phyloP scores from a whole-genome alignment of 2,797 vertebrate species.

The Channallabes apus region DNA sequence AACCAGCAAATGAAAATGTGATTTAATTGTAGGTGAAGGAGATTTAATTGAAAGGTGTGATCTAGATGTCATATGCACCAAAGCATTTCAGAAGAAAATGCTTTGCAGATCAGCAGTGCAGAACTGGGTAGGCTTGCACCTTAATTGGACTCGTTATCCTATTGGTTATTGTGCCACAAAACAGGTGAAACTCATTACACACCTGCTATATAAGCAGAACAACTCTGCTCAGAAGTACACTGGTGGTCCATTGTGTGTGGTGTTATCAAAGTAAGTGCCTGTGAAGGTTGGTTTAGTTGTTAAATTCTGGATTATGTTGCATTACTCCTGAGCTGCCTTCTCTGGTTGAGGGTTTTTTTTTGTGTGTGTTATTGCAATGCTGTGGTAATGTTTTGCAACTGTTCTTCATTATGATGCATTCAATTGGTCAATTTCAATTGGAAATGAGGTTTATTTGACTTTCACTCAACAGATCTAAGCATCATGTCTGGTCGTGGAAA shows the following conservation, averaged over 20 bases:
- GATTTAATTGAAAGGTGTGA: no score
- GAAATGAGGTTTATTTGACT: not conserved
- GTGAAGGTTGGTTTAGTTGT: not conserved
- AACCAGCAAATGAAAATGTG: not conserved
- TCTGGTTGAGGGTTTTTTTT: no score
- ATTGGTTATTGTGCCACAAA: not conserved
- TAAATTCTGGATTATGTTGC: not conserved
- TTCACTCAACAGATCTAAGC: not conserved
- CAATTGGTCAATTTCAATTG: not conserved
- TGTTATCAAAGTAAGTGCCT: not conserved
- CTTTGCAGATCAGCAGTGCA: not conserved
- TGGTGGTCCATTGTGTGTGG: no score
- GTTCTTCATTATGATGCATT: no score
- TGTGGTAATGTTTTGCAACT: not conserved
- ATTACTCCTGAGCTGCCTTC: not conserved
- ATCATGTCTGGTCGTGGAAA: conserved; percentile 79
- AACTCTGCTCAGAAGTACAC: fast-evolving
- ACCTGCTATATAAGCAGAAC: not conserved
- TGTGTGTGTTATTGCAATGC: no score
- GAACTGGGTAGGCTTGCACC: not conserved
- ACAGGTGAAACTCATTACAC: not conserved
- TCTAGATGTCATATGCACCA: not conserved
- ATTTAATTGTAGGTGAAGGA: not conserved
- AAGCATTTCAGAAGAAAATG: not conserved
- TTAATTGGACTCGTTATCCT: not conserved